Base-by-base conservation (phyloP, 1,140 invertebrate species). In the Papilio dardanus region DNA sequence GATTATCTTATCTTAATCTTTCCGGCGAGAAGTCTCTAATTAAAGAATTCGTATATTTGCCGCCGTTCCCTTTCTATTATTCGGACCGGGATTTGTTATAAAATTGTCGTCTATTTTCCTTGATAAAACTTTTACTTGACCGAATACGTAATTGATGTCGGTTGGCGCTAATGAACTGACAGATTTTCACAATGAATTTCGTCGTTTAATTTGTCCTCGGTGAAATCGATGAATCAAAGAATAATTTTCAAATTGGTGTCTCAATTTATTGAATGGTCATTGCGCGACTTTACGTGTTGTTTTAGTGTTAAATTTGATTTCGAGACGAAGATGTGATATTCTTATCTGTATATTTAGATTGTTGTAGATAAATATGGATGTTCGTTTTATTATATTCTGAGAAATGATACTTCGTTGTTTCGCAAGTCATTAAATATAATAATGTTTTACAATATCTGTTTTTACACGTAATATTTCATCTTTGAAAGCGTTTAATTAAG, bases 401-500 rank as follows among this genome's bases (percentile, higher is more conserved):
- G 54, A 62, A 30, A 62, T 28, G 30, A 62, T 62, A 46, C 14
- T 28, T 28, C 14, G 10, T 62, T 62, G 24, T 62, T 62, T 62
- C 54, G 54, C 54, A 62, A 62, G 54, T 30, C 54, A 62, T 62
- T 30, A 62, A 62, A 28, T 30, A 62, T 62, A 58, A 50, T 50
- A 10, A 50, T 50, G 42, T 5, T n/a, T 1, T 50, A 54, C 7
- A 54, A 28, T 62, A 62, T 62, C 4, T 28, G 14, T 28, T 28
- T 54, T 21, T 58, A 58, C 10, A 62, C 2, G 24, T 28, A 28
- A 62, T 62, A 62, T 62, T 62, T 62, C 54, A 62, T 28, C 24
- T 2, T 62, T 62, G 54, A 62, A 62, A 62, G 54, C 54, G 28
- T 62, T 62, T 62, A 62, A 62, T 62, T 62, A 62, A 62, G 24